Percentiles rank a stretch among this genome's conserved stretches.
phyloP scores from a whole-genome alignment of 1,140 invertebrate genomes.

The Lepidurus couesii region DNA sequence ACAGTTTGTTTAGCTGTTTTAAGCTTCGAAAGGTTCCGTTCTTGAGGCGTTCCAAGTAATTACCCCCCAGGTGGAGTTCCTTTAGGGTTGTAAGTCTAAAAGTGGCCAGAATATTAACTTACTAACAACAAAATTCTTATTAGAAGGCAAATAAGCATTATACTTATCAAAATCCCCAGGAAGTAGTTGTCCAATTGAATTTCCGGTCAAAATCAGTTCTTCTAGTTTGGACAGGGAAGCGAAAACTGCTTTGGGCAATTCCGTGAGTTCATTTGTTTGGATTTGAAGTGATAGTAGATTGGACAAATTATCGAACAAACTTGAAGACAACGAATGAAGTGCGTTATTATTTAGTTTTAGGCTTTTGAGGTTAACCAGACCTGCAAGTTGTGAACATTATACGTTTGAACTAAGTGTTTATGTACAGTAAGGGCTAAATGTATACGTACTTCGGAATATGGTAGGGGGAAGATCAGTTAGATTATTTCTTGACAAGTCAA shows the following conservation, averaged over 20 bases:
- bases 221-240: constrained; percentile 43
- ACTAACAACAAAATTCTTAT: constrained; percentile 31
- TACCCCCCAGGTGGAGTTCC: constrained; percentile 56
- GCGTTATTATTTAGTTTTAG: constrained; percentile 39
- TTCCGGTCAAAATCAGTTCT: constrained; percentile 41
- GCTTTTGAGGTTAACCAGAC: constrained; percentile 37
- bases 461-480: constrained; percentile 46
- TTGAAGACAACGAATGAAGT: constrained; percentile 36
- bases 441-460: constrained; percentile 38
- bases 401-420: background rate
- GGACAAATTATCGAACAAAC: constrained; percentile 54
- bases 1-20: constrained; percentile 51
- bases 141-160: background rate
- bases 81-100: constrained; percentile 48
- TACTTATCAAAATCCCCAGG: constrained; percentile 51
- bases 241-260: constrained; percentile 52
- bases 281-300: constrained; percentile 62
- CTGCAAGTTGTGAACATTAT: constrained; percentile 18
- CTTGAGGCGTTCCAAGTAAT: constrained; percentile 50
- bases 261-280: constrained; percentile 60
- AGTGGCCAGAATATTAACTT: background rate
- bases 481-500: constrained; percentile 50
- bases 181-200: constrained; percentile 46
- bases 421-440: background rate
- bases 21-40: constrained; percentile 49